Evolutionary conservation across 2,113 vertebrate genomes (phyloP).

Genomic region (Pitta sordida): DNA sequence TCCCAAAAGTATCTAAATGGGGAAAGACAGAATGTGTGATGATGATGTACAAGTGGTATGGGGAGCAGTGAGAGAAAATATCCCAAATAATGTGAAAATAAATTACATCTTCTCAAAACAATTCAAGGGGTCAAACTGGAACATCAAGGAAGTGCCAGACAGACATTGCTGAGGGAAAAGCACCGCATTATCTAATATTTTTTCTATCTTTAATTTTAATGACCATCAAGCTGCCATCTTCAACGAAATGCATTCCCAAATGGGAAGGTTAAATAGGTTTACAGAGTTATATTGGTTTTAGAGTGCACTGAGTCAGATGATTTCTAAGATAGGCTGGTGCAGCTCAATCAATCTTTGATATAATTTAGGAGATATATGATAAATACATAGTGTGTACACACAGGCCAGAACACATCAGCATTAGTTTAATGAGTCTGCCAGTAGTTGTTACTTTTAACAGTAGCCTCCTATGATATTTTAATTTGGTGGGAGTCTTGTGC

Average conservation of each 20-base stretch:
- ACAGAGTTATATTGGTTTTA: neutral
- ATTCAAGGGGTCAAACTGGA: neutral
- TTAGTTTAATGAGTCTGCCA: neutral
- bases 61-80: neutral
- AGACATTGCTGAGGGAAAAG: neutral
- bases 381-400: neutral
- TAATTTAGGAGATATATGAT: neutral
- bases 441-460: neutral
- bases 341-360: neutral
- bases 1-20: neutral
- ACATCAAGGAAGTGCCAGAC: neutral
- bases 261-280: slow-evolving; percentile 4
- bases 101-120: neutral
- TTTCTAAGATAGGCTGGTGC: neutral
- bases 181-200: neutral
- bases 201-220: slow-evolving; percentile 38
- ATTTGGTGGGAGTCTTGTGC: neutral
- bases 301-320: neutral
- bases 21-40: neutral
- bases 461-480: neutral
- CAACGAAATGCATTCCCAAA: neutral
- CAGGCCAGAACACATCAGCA: neutral
- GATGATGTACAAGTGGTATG: accelerated
- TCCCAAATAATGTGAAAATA: neutral
- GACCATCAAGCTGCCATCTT: neutral